Evolutionary conservation across 2,113 vertebrate species (phyloP), one percentile per base, ranked within the genome.

Genomic region (Diphyllodes magnificus): DNA sequence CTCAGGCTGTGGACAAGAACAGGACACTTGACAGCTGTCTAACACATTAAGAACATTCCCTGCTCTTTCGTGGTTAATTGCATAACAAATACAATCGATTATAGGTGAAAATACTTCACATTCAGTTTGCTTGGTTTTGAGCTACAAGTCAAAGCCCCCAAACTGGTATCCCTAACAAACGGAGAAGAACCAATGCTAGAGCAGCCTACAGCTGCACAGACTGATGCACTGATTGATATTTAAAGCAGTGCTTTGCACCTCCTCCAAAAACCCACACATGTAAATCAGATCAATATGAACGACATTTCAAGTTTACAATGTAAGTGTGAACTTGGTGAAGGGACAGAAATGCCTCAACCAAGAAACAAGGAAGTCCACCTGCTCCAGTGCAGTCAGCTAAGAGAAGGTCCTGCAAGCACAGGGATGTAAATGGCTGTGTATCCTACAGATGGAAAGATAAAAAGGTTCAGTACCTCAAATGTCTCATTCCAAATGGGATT

Each of bases 401-500:
- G 66, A 76, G 81, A 85, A 89, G 66, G 39, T 76, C 86, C 53
- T 92, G 77, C 86, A 91, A 86, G n/a, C 66, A 93, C 23, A 65
- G 33, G 24, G 69, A 40, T 25, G 75, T 82, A 73, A 94, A 80
- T 2, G 8, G 39, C 39, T 84, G 72, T 65, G 56, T 66, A 93
- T 70, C 57, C 72, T 54, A 91, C 27, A 84, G 70, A 90, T 8
- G 44, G 72, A 80, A 63, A 78, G 85, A 59, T 72, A 40, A 79
- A 71, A 78, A 72, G 82, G 61, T 31, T 90, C 50, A 80, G 81
- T 96, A 99, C 99, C 99, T 99, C 99, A 89, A 98, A 99, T 7
- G 98, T 98, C 95, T 99, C 99, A 2, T 99, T 98, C 99, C 99
- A 99, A 53, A 64, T 78, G 28, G 99, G 99, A 93, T 98, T 96